Percentiles rank a stretch among this genome's conserved stretches.
phyloP scores from a whole-genome alignment of 1,140 invertebrate genomes.

The Aricia agestis region DNA sequence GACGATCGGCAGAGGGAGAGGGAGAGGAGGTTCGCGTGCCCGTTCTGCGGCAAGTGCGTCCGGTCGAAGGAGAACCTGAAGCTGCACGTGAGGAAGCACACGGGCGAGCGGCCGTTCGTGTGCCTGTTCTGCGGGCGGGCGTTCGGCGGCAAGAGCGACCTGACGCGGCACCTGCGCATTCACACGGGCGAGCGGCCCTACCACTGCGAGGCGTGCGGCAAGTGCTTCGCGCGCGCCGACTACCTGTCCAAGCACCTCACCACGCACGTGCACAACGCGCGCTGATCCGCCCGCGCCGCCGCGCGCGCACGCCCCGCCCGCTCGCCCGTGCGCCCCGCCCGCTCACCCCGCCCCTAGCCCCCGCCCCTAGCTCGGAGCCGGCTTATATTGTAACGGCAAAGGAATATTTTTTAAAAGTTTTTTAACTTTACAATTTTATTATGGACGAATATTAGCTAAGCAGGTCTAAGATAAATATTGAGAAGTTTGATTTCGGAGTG shows the following conservation, averaged over 20 bases:
- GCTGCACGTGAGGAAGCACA: conserved; percentile 91
- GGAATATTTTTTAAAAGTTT: conserved; percentile 74
- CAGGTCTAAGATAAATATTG: conserved; percentile 65
- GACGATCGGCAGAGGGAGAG: conserved; percentile 82
- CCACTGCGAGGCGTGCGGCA: conserved; percentile 93
- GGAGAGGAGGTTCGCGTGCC: conserved; percentile 86
- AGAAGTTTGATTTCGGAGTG: conserved; percentile 59
- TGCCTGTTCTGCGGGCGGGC: conserved; percentile 91
- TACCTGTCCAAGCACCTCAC: conserved; percentile 94
- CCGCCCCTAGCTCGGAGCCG: conserved; percentile 63
- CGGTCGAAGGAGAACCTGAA: conserved; percentile 92
- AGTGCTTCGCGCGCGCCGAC: conserved; percentile 92
- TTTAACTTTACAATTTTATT: conserved; percentile 67
- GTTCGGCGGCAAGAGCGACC: conserved; percentile 90
- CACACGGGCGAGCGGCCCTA: conserved; percentile 92
- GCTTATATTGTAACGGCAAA: conserved; percentile 64
- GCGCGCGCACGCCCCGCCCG: conserved; percentile 52
- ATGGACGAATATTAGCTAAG: conserved; percentile 50
- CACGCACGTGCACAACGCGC: conserved; percentile 88
- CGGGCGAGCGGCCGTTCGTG: conserved; percentile 90
- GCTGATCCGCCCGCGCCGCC: conserved; percentile 60
- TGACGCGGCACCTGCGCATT: conserved; percentile 90
- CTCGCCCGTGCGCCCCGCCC: conserved; percentile 39
- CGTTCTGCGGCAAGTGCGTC: conserved; percentile 92
- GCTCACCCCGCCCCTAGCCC: conserved; percentile 65